phyloP scores from a whole-genome alignment of 2,113 vertebrate species.

The Melanotaenia duboulayi region DNA sequence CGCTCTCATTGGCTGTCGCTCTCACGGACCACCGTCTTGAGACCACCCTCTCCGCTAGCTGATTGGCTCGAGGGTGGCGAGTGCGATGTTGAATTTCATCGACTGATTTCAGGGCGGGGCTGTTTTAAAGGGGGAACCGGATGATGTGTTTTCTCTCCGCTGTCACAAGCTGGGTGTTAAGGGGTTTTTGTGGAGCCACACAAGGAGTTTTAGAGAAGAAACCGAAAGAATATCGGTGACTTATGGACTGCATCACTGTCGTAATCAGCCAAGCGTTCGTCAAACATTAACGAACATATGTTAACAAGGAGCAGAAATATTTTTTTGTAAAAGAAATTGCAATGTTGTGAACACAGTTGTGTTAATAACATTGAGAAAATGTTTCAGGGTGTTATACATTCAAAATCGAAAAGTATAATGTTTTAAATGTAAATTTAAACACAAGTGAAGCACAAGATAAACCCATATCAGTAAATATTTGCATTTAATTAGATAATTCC shows the following conservation, averaged over 20 bases:
- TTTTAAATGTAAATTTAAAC: too few relatives aligned
- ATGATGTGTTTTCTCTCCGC: neutral
- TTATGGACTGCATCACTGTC: slow-evolving; percentile 15
- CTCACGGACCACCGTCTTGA: slow-evolving; percentile 81
- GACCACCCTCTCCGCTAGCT: slow-evolving; percentile 52
- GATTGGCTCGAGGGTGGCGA: slow-evolving; percentile 76
- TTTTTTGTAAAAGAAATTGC: neutral
- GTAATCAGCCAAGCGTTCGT: neutral
- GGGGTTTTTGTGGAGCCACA: neutral
- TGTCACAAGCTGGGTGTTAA: neutral
- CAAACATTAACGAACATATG: slow-evolving; percentile 11
- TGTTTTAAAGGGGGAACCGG: slow-evolving; percentile 70
- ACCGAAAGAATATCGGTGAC: slow-evolving; percentile 12
- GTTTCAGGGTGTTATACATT: too few relatives aligned
- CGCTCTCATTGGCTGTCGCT: slow-evolving; percentile 71
- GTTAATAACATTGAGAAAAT: neutral
- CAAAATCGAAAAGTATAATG: too few relatives aligned
- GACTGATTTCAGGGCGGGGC: slow-evolving; percentile 86
- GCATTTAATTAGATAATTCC: too few relatives aligned
- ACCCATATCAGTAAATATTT: too few relatives aligned
- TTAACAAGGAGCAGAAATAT: neutral
- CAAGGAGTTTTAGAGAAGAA: neutral
- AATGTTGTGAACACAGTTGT: neutral
- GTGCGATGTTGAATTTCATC: slow-evolving; percentile 83
- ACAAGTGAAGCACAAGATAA: too few relatives aligned